A percentile compares a stretch with the other conserved stretches of the same genome.
Evolutionary conservation across 2,113 vertebrate genomes (phyloP).

Genomic region (Trogon melanurus): DNA sequence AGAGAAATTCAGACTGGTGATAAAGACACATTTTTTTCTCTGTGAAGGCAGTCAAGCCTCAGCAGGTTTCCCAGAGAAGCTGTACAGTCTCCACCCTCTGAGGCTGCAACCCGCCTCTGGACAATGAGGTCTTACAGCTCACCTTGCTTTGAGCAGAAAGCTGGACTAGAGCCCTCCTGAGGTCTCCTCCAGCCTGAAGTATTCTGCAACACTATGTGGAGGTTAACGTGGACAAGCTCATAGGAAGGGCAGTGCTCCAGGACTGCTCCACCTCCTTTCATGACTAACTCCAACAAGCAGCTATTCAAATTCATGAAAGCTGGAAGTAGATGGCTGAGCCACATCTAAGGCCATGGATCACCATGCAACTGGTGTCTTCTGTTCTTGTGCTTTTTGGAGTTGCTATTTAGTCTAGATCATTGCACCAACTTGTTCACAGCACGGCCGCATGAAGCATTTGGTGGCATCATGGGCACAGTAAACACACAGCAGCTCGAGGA

Average conservation of each 20-base stretch:
- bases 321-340: neutral
- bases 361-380: neutral
- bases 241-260: neutral
- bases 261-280: neutral
- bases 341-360: neutral
- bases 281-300: neutral
- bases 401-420: neutral
- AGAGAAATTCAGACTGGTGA: neutral
- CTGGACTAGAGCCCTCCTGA: neutral
- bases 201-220: neutral
- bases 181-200: neutral
- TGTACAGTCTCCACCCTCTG: neutral
- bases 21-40: neutral
- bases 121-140: neutral
- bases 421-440: neutral
- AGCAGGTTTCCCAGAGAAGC: neutral
- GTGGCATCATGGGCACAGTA: accelerated
- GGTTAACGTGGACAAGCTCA: neutral
- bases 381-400: neutral
- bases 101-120: neutral
- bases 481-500: neutral
- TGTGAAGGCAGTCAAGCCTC: neutral
- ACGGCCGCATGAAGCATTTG: neutral
- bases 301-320: neutral
- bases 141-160: neutral